phyloP scores from a whole-genome alignment of 2,888 invertebrate species.

The Hanleya hanleyi region DNA sequence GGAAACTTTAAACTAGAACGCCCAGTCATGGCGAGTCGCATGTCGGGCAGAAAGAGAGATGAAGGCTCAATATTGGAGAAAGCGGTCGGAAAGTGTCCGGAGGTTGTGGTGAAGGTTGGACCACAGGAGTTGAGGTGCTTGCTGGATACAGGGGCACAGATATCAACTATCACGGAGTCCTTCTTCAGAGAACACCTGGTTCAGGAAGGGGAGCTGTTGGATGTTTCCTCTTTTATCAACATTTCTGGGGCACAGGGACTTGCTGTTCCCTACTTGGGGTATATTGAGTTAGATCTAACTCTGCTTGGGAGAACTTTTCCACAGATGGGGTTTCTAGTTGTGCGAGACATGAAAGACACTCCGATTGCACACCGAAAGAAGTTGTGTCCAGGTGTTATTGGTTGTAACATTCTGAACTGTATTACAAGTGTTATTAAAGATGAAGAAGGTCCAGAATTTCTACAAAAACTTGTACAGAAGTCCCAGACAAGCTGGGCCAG shows the following conservation, averaged over 20 bases:
- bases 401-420: slow-evolving; percentile 20
- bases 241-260: slow-evolving; percentile 6
- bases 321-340: slow-evolving; percentile 22
- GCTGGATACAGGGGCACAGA: not conserved
- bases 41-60: too few relatives aligned
- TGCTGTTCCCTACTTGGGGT: slow-evolving; percentile 16
- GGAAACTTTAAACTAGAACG: too few relatives aligned
- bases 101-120: too few relatives aligned
- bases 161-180: not conserved
- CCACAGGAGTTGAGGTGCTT: not conserved
- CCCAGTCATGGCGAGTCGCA: too few relatives aligned
- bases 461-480: too few relatives aligned
- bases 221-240: not conserved
- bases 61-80: too few relatives aligned
- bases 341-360: slow-evolving; percentile 14
- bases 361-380: slow-evolving; percentile 8
- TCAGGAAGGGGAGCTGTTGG: not conserved
- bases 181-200: not conserved
- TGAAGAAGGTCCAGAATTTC: not conserved
- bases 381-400: slow-evolving; percentile 25
- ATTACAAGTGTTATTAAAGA: not conserved
- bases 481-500: too few relatives aligned
- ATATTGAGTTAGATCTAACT: slow-evolving; percentile 15
- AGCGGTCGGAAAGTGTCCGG: too few relatives aligned
- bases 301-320: slow-evolving; percentile 5